Base-by-base conservation (phyloP, 2,888 invertebrate species). In the Myathropa florea region DNA sequence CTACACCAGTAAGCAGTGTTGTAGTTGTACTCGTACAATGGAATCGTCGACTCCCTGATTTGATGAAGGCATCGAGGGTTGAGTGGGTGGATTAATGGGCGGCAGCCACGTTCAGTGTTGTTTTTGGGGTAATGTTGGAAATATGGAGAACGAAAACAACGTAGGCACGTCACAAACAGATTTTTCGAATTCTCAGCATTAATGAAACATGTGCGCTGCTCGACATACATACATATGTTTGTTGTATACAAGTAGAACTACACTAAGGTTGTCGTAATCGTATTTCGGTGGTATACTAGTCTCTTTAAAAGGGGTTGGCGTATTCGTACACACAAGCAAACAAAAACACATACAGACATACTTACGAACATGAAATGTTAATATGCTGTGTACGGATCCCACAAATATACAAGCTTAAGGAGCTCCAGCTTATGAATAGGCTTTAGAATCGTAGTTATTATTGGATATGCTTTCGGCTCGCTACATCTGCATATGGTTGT, bases 51-150 rank as follows among this genome's bases (percentile, higher is more conserved):
- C 81, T 75, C 81, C 75, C 75, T 70, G 68, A 75, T 75, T 75
- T 75, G 75, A 60, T 71, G 59, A 70, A 59, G 65, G 82, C 71
- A 77, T 24, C 60, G 59, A 71, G 76, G 73, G 82, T 65, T 82
- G 76, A 76, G 82, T 82, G 76, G 82, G 82, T 82, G 82, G 82
- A 76, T 76, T 76, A 82, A 68, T 81, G 76, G 82, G 82, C 71
- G 81, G 75, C 81, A 81, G 75, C 68, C 59, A 75, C 75, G 57
- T 57, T 75, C 68, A 46, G 60, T 30, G 81, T 68, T 75, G 75
- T 72, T 79, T 39, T 46, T 67, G 67, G 46, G 65, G 80, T 65
- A 73, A 73, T 72, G 72, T 72, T 72, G 67, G 26, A 72, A 80
- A 80, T 67, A 73, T 80, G 72, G 65, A 61, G 81, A 70, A 81